Conservation (phyloP, 2,113 vertebrate genomes). For the Megaceryle torquata region DNA sequence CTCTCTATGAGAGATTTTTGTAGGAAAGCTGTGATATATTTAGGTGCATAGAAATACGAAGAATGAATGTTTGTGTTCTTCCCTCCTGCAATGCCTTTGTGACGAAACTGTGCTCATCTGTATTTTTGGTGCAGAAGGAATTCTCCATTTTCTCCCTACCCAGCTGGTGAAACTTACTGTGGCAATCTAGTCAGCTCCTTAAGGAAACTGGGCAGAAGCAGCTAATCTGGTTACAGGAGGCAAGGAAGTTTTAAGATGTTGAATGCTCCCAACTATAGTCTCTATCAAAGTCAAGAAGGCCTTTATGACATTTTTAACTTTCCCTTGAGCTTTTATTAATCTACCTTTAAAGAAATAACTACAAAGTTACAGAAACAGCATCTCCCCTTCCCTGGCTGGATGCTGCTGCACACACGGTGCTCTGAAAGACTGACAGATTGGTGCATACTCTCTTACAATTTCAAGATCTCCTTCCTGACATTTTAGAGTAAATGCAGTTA, state of each 20-base stretch:
- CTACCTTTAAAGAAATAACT: neutral
- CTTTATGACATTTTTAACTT: neutral
- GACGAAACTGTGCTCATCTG: neutral
- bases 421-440: neutral
- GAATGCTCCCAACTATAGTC: neutral
- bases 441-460: fast-evolving
- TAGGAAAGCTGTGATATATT: neutral
- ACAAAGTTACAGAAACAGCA: neutral
- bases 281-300: neutral
- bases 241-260: neutral
- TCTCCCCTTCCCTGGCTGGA: neutral
- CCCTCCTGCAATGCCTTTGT: neutral
- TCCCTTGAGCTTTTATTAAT: neutral
- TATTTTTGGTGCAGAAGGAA: neutral
- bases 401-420: neutral
- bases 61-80: neutral
- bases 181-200: neutral
- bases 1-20: neutral
- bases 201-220: neutral
- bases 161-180: neutral
- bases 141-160: neutral
- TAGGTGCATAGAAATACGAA: neutral
- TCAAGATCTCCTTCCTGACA: neutral
- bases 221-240: neutral
- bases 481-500: neutral